phyloP scores from a whole-genome alignment of 2,797 vertebrate species.

The Pempheris klunzingeri region DNA sequence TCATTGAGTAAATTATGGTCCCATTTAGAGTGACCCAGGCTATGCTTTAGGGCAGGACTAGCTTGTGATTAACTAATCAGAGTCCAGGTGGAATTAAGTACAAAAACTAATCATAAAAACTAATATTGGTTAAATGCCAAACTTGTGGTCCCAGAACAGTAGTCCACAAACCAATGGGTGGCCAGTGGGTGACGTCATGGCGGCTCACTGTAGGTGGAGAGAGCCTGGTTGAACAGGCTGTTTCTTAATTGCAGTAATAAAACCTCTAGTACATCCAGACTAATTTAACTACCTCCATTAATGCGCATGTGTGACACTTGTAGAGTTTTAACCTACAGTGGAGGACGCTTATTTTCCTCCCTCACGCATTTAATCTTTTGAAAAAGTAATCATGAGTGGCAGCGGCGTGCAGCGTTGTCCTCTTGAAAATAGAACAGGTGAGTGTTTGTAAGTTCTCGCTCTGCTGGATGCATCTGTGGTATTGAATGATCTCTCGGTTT shows the following conservation, averaged over 20 bases:
- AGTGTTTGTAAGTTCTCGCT: constrained; percentile 5
- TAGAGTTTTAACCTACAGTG: not conserved
- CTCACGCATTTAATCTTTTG: constrained; percentile 1
- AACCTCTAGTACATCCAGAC: not conserved
- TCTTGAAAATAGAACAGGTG: constrained; percentile 8
- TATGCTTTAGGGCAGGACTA: too few relatives aligned
- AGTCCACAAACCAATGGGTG: too few relatives aligned
- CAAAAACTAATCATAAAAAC: too few relatives aligned
- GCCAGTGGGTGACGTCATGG: too few relatives aligned
- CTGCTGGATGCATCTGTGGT: constrained; percentile 15
- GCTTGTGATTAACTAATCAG: too few relatives aligned
- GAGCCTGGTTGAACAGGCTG: not conserved
- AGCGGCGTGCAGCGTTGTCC: constrained; percentile 4
- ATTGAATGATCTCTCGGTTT: constrained; percentile 27
- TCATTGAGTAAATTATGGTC: too few relatives aligned
- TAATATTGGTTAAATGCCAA: too few relatives aligned
- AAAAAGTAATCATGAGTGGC: constrained; percentile 2
- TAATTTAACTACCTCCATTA: not conserved
- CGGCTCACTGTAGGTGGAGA: too few relatives aligned
- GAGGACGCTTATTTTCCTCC: not conserved
- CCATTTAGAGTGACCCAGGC: too few relatives aligned
- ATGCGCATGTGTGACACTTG: not conserved
- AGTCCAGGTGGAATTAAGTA: too few relatives aligned
- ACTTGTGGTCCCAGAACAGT: too few relatives aligned
- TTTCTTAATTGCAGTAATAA: constrained; percentile 3